Percentiles rank a stretch among this genome's conserved stretches.
phyloP scores from a whole-genome alignment of 2,888 invertebrate genomes.

The Gandaritis pyraliata region DNA sequence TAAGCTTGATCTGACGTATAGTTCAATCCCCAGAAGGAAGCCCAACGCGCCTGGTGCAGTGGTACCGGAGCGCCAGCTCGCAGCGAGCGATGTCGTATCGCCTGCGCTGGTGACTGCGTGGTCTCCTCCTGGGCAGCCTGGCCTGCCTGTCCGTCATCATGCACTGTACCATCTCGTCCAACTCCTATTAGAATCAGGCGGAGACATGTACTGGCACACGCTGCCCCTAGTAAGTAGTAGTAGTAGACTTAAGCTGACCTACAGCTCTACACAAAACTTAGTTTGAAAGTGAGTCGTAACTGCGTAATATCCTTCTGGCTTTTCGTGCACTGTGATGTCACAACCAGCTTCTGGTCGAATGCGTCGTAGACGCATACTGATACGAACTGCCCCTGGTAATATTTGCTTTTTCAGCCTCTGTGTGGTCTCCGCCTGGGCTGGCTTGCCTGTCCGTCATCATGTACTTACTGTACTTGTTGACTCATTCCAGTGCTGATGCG shows the following conservation, averaged over 20 bases:
- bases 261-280: too few relatives aligned
- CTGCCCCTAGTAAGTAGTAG: too few relatives aligned
- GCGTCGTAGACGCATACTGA: conserved; percentile 65
- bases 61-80: conserved; percentile 75
- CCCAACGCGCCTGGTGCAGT: conserved; percentile 80
- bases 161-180: conserved; percentile 63
- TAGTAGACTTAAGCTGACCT: too few relatives aligned
- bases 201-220: conserved; percentile 70
- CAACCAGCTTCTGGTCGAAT: too few relatives aligned
- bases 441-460: too few relatives aligned
- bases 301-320: too few relatives aligned
- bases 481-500: too few relatives aligned
- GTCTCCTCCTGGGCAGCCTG: conserved; percentile 86
- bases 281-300: too few relatives aligned
- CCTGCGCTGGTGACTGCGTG: conserved; percentile 88
- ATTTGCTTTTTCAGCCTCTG: not conserved
- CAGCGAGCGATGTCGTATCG: conserved; percentile 85
- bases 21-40: conserved; percentile 69
- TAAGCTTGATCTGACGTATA: too few relatives aligned
- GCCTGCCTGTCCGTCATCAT: conserved; percentile 77
- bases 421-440: too few relatives aligned
- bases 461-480: too few relatives aligned
- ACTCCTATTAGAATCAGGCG: conserved; percentile 60
- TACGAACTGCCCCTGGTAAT: conserved; percentile 71
- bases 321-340: too few relatives aligned